phyloP scores from a whole-genome alignment of 2,888 invertebrate species.

The Lithophane leautieri region DNA sequence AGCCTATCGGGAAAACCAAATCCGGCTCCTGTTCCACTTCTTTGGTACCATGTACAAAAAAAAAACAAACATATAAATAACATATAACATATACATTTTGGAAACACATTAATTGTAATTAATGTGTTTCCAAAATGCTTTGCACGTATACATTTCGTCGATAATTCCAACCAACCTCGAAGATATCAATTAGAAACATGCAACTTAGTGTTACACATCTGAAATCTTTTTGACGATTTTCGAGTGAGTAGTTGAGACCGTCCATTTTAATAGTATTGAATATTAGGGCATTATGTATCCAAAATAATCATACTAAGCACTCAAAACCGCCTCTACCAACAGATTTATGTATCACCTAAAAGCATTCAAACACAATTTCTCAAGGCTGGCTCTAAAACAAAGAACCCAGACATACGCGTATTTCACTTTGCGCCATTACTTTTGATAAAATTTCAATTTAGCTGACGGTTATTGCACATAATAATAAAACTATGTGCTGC shows the following conservation, averaged over 20 bases:
- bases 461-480: constrained; percentile 53
- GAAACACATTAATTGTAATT: no score
- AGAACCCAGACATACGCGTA: constrained; percentile 26
- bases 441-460: constrained; percentile 59
- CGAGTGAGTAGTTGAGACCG: no score
- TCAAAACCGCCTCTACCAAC: constrained; percentile 8
- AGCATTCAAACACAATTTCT: constrained; percentile 23
- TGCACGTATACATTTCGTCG: not conserved
- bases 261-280: not conserved
- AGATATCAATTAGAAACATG: not conserved
- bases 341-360: constrained; percentile 41
- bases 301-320: constrained; percentile 5
- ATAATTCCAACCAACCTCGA: not conserved
- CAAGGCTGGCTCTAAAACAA: constrained; percentile 23
- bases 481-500: constrained; percentile 58
- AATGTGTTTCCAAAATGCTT: no score
- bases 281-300: not conserved
- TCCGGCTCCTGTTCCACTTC: no score
- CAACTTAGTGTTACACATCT: not conserved
- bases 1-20: no score
- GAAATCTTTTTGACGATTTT: not conserved
- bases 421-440: constrained; percentile 43
- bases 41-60: no score
- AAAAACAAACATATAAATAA: no score
- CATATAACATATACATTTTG: no score